A percentile compares a stretch with the other conserved stretches of the same genome.
Conservation (phyloP, 2,797 vertebrate species). For the Peromyscus attwateri region DNA sequence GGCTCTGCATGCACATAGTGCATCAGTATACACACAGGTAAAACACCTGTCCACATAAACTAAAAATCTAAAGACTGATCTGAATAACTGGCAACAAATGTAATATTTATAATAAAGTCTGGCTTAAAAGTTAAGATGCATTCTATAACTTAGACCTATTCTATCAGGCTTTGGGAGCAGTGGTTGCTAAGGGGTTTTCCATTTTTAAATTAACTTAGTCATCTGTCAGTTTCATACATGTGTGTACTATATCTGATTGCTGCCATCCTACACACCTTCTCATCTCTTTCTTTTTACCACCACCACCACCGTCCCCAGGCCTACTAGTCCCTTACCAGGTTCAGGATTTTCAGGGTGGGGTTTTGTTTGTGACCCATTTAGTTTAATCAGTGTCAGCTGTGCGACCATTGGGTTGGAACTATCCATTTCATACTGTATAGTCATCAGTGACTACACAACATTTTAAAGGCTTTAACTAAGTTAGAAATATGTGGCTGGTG, state of each 20-base stretch:
- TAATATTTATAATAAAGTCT: not conserved
- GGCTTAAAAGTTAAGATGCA: not conserved
- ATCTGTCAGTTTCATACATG: not conserved
- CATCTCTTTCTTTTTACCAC: too few species aligned
- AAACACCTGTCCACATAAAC: not conserved
- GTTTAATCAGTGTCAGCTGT: not conserved
- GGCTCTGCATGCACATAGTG: not conserved
- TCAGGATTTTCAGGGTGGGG: not conserved
- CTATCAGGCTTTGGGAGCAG: not conserved
- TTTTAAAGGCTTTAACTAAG: not conserved
- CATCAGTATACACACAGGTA: not conserved
- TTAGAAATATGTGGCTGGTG: slow-evolving; percentile 33
- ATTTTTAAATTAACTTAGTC: not conserved
- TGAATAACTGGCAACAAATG: not conserved
- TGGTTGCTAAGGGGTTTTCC: not conserved
- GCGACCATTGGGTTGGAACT: not conserved
- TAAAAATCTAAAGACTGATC: not conserved
- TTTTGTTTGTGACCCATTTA: not conserved
- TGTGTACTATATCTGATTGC: not conserved
- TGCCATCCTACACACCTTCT: not conserved
- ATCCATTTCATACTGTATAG: too few species aligned
- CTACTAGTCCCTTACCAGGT: not conserved
- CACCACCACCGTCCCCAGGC: too few species aligned
- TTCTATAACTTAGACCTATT: not conserved
- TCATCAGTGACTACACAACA: not conserved